Evolutionary conservation across 2,113 vertebrate genomes (phyloP), one percentile per base, ranked within the genome.

Genomic region (Daphoenositta chrysoptera): DNA sequence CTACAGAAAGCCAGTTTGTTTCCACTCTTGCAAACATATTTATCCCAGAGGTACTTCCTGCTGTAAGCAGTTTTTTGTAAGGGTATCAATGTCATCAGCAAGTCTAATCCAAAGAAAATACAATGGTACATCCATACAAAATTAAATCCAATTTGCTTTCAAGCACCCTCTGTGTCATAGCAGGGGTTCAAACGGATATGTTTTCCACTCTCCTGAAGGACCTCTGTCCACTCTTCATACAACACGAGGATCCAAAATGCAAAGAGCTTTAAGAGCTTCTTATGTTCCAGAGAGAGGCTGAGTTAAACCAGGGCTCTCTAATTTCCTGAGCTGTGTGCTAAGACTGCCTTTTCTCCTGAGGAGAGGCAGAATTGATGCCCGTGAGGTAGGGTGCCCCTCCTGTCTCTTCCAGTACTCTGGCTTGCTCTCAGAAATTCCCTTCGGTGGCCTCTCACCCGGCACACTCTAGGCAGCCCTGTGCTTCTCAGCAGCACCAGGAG

Each of bases 391-490:
- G 15, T 60, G 37, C 6, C 5, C 11, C 5, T 72, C 51, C 3
- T 10, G 11, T n/a, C 53, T 44, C 33, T 40, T 53, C 30, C 51
- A 27, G 8, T 30, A 15, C 20, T 56, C 37, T 40, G n/a, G 10
- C 20, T 72, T 79, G 8, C 21, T 54, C 56, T 9, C 40, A 83
- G 75, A 5, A 72, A 50, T 76, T 80, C 37, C 16, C 9, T 28
- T 48, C 80, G 30, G 13, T 8, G 1, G 12, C 80, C 30, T 90
- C 31, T 76, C 26, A 3, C 48, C n/a, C 0, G 0, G 27, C 17
- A 48, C 8, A 9, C 11, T 63, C 44, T 28, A 42, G 48, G 61
- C 26, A 71, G 26, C 18, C 4, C 50, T 57, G 27, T 5, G 6
- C 4, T 19, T 48, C 56, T 80, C 60, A 20, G 8, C 48, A 44